Evolutionary conservation across 2,797 vertebrate genomes (phyloP), one percentile per base, ranked within the genome.

Genomic region (Holocentrus rufus): DNA sequence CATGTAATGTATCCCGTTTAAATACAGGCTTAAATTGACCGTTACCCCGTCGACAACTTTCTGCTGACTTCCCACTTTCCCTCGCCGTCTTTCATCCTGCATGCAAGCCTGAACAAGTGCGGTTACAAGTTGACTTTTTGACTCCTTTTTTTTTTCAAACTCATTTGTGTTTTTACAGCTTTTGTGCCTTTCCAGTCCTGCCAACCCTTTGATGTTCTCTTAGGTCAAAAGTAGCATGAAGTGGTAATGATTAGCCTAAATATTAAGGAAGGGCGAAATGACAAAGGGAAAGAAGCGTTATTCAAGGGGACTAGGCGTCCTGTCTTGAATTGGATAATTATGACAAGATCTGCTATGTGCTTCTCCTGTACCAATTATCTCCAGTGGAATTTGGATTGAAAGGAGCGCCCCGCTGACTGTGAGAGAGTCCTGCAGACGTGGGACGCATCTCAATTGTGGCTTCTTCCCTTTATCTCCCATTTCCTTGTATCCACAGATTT

Each of bases 31-130:
- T 64, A 31, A 6, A 69, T 42, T 30, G 4, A 0, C 27, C 56
- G 7, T 65, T 55, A 63, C 58, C 36, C 50, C 14, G 34, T 56
- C 50, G 25, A 20, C 39, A 54, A 22, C 31, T 69, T 83, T 76
- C 63, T 87, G 81, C 87, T 79, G 87, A 89, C 72, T 76, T 56
- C 11, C 15, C 39, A 56, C 55, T 82, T 84, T 83, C 44, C 20
- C 57, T 53, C 42, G 25, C 25, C 1, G 20, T 70, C 42, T 77
- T 72, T 79, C 44, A 22, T 57, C 81, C 30, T 39, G 2, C n/a
- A 61, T 72, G 56, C 77, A 82, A 79, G 71, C 31, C 70, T 54
- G 22, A 79, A 79, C 79, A 60, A n/a, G 56, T 62, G 7, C 7
- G 27, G 18, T 46, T 65, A 55, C 17, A 34, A 65, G 55, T 81